phyloP scores from a whole-genome alignment of 2,888 invertebrate genomes.

The Adelognathus sp. region DNA sequence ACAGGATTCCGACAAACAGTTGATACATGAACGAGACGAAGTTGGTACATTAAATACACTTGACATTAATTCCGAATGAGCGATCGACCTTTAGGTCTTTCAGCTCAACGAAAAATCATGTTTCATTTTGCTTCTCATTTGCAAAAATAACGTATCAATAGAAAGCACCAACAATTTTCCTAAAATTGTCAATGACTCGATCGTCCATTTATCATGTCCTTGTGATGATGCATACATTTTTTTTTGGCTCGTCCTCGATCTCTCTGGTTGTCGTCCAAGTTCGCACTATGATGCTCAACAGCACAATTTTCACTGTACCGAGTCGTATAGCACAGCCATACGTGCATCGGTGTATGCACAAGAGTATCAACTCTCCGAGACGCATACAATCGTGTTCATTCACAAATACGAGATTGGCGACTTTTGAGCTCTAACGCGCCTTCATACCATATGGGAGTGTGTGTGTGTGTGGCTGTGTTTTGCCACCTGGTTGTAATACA shows the following conservation, averaged over 20 bases:
- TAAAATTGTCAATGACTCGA: not conserved
- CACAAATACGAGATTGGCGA: not conserved
- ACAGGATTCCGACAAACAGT: too few species aligned
- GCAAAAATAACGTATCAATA: too few species aligned
- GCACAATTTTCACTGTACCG: constrained; percentile 16
- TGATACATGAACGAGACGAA: too few species aligned
- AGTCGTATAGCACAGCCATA: not conserved
- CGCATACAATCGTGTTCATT: not conserved
- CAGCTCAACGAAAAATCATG: not conserved
- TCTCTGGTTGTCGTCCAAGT: not conserved
- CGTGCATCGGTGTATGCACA: not conserved
- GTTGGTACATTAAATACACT: too few species aligned
- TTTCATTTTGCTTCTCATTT: too few species aligned
- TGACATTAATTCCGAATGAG: too few species aligned
- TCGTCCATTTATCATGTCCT: not conserved
- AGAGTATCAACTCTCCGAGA: not conserved
- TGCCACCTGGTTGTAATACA: constrained; percentile 9
- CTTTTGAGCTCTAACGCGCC: not conserved
- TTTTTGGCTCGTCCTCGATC: constrained; percentile 24
- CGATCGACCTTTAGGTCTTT: too few species aligned
- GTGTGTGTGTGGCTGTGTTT: too few species aligned
- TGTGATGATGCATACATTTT: not conserved
- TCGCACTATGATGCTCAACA: not conserved
- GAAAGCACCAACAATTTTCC: too few species aligned
- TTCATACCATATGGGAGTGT: too few species aligned